Evolutionary conservation across 2,888 invertebrate genomes (phyloP).

Genomic region (Philereme transversata): DNA sequence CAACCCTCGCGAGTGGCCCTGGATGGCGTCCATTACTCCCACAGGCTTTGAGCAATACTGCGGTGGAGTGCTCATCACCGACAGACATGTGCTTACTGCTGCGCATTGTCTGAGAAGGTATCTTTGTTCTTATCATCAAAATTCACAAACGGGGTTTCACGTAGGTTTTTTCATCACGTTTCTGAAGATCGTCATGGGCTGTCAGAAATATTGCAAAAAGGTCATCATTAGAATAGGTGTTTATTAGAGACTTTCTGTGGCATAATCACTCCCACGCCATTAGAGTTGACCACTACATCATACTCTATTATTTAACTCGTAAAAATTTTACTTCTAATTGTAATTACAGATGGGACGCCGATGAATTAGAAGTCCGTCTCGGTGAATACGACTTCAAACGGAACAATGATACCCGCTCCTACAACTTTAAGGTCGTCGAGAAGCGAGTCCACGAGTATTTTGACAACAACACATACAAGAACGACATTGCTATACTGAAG

Average conservation of each 20-base stretch:
- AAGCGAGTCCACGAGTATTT: conserved; percentile 88
- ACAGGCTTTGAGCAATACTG: conserved; percentile 86
- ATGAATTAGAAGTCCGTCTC: conserved; percentile 87
- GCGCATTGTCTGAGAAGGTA: conserved; percentile 87
- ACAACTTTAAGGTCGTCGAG: conserved; percentile 87
- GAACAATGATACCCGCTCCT: conserved; percentile 87
- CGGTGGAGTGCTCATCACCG: conserved; percentile 92
- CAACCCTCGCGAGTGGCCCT: conserved; percentile 90
- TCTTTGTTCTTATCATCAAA: background rate
- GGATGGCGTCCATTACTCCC: conserved; percentile 92
- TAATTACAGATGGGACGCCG: conserved; percentile 77
- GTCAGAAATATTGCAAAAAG: too few species aligned
- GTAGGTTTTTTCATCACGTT: too few species aligned
- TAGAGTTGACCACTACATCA: too few species aligned
- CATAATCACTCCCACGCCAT: too few species aligned
- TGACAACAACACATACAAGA: conserved; percentile 86
- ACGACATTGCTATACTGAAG: conserved; percentile 91
- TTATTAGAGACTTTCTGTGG: too few species aligned
- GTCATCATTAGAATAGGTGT: too few species aligned
- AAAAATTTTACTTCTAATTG: background rate
- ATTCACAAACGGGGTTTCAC: too few species aligned
- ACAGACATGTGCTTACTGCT: conserved; percentile 90
- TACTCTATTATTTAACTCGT: too few species aligned
- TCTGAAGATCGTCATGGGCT: too few species aligned
- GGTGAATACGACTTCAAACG: conserved; percentile 92